Evolutionary conservation across 2,797 vertebrate species (phyloP).

Genomic region (Kryptopterus vitreolus): DNA sequence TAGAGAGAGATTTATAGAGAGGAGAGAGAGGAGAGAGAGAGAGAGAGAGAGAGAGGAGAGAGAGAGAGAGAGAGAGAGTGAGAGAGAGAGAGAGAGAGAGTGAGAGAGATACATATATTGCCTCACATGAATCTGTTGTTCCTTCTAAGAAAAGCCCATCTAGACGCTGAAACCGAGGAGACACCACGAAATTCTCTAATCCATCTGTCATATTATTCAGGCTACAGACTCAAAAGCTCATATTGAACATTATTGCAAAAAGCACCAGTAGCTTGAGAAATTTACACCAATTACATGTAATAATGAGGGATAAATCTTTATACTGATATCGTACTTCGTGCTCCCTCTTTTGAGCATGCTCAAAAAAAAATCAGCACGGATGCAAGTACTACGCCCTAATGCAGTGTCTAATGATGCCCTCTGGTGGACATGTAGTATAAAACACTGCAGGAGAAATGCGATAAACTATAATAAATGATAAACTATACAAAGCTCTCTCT

Average conservation of each 20-base stretch:
- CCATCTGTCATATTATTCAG: neutral
- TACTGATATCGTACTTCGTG: neutral
- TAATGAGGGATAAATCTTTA: neutral
- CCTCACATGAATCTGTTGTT: neutral
- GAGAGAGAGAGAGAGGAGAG: too few relatives aligned
- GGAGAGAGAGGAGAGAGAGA: too few relatives aligned
- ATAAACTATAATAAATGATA: too few relatives aligned
- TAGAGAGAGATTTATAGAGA: too few relatives aligned
- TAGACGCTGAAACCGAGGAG: neutral
- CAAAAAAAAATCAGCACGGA: neutral
- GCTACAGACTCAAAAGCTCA: neutral
- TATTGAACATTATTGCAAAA: neutral
- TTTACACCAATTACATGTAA: neutral
- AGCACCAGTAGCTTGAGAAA: neutral
- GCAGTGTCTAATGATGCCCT: neutral
- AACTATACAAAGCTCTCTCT: too few relatives aligned
- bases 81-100: too few relatives aligned
- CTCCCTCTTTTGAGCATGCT: neutral
- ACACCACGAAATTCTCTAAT: neutral
- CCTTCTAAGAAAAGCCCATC: neutral
- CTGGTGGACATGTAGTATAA: conserved; percentile 8
- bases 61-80: too few relatives aligned
- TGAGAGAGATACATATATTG: neutral
- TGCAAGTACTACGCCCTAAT: neutral
- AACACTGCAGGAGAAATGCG: neutral